A percentile compares a stretch with the other conserved stretches of the same genome.
phyloP scores from a whole-genome alignment of 2,797 vertebrate species.

The Centroberyx gerrardi region DNA sequence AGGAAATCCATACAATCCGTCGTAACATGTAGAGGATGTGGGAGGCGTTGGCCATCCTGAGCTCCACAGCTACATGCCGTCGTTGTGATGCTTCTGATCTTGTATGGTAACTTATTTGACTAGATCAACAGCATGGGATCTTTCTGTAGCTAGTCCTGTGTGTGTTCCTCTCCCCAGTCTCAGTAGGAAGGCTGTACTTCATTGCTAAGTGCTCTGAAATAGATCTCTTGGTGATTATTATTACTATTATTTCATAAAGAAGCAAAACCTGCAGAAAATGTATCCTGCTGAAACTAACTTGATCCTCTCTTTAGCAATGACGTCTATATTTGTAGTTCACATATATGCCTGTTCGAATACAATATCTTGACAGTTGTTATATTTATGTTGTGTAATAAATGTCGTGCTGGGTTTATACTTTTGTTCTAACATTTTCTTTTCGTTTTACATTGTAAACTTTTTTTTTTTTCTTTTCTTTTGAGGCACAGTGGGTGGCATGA shows the following conservation, averaged over 20 bases:
- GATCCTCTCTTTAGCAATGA: constrained; percentile 87
- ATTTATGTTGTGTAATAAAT: constrained; percentile 96
- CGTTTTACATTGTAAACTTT: constrained; percentile 70
- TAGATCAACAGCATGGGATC: constrained; percentile 88
- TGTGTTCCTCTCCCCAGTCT: constrained; percentile 83
- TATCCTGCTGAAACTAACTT: constrained; percentile 90
- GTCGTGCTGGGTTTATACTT: constrained; percentile 90
- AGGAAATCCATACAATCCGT: constrained; percentile 78
- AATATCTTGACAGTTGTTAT: constrained; percentile 89
- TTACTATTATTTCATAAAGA: constrained; percentile 75
- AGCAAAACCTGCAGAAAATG: constrained; percentile 86
- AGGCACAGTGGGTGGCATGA: constrained; percentile 88
- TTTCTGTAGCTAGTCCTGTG: constrained; percentile 87
- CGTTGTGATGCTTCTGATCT: constrained; percentile 86
- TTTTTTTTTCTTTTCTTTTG: constrained; percentile 68
- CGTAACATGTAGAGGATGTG: constrained; percentile 73
- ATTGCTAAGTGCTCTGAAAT: constrained; percentile 88
- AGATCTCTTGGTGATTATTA: constrained; percentile 85
- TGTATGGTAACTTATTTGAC: constrained; percentile 84
- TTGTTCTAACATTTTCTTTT: constrained; percentile 78
- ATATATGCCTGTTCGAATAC: constrained; percentile 91
- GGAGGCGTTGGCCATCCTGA: constrained; percentile 66
- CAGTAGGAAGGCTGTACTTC: constrained; percentile 88
- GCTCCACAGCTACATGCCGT: constrained; percentile 81
- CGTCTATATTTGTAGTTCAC: constrained; percentile 90